Evolutionary conservation across 2,113 vertebrate genomes (phyloP).

Genomic region (Syngnathus floridae): DNA sequence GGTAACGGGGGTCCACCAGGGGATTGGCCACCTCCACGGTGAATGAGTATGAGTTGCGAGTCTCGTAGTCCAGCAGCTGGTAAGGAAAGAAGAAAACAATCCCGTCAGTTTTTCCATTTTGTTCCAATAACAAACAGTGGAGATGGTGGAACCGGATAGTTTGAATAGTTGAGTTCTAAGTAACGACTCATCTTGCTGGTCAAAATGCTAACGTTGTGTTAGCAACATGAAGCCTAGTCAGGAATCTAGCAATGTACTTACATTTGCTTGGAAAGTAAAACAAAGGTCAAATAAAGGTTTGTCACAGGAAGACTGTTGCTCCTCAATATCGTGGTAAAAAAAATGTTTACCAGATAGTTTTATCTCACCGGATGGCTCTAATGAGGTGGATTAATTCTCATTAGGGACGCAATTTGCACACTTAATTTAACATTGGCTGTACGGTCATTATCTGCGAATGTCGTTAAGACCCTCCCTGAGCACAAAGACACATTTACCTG

Average conservation of each 20-base stretch:
- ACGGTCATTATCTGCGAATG: constrained; percentile 30
- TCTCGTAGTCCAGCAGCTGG: constrained; percentile 83
- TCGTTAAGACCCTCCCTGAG: constrained; percentile 12
- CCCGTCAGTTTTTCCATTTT: not conserved
- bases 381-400: constrained; percentile 5
- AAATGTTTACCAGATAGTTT: not conserved
- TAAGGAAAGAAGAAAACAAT: constrained; percentile 12
- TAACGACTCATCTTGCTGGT: no score
- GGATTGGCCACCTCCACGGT: constrained; percentile 83
- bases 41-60: constrained; percentile 75
- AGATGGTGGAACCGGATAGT: no score
- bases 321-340: not conserved
- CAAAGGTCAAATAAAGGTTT: no score
- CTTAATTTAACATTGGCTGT: constrained; percentile 21
- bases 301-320: not conserved
- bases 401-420: not conserved
- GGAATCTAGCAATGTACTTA: no score
- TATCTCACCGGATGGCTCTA: not conserved
- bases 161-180: no score
- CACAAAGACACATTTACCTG: constrained; percentile 16
- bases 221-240: no score
- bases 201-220: no score
- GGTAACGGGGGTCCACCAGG: constrained; percentile 75
- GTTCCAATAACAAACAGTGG: no score
- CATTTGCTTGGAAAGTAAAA: no score